Evolutionary conservation across 2,113 vertebrate genomes (phyloP).

Genomic region (Daubentonia madagascariensis): DNA sequence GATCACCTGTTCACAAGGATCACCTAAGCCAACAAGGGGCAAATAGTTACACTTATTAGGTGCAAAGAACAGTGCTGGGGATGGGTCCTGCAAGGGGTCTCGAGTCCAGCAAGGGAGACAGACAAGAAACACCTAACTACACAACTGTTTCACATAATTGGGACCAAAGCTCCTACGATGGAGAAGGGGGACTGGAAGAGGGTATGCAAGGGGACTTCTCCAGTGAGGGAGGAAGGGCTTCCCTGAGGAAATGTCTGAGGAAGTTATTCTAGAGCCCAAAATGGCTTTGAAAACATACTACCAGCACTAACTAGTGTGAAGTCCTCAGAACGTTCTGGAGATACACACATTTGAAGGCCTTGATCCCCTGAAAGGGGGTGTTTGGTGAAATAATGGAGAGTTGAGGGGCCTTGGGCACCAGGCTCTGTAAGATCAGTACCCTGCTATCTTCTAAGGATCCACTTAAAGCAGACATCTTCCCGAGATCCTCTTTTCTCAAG

Average conservation of each 20-base stretch:
- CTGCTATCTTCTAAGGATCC: neutral
- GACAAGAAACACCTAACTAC: neutral
- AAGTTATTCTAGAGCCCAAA: neutral
- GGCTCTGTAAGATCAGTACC: neutral
- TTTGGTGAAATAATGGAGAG: neutral
- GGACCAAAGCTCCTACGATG: neutral
- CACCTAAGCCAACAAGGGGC: slow-evolving; percentile 1
- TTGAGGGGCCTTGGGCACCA: neutral
- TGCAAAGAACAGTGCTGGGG: neutral
- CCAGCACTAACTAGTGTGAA: neutral
- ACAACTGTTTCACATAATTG: neutral
- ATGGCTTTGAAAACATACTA: neutral
- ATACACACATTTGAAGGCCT: neutral
- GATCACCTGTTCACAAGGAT: slow-evolving; percentile 18
- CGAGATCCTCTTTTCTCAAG: neutral
- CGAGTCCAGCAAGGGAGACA: neutral
- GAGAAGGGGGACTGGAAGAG: neutral
- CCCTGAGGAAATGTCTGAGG: slow-evolving; percentile 21
- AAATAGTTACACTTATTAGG: neutral
- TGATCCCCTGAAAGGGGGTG: neutral
- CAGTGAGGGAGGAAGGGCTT: neutral
- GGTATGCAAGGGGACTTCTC: neutral
- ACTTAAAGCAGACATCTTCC: neutral
- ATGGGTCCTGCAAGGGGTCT: neutral
- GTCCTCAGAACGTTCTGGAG: neutral